Conservation (phyloP, 2,113 vertebrate genomes). For the Dromiciops gliroides region DNA sequence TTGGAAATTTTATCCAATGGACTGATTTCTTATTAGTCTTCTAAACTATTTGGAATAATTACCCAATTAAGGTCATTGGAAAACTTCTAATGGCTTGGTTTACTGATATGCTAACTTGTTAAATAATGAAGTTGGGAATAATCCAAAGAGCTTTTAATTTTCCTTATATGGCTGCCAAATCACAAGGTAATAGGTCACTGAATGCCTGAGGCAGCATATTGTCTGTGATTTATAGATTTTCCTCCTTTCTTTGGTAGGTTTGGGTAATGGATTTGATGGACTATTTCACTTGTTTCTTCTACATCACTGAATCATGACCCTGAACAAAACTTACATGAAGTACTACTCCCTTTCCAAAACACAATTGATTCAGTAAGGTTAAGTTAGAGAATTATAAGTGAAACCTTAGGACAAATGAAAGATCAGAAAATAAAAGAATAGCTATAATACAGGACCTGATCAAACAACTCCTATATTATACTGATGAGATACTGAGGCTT, state of each 20-base stretch:
- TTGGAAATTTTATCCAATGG: slow-evolving; percentile 54
- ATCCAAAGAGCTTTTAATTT: slow-evolving; percentile 80
- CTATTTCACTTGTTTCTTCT: slow-evolving; percentile 60
- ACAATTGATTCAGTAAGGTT: slow-evolving; percentile 23
- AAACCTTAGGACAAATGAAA: neutral
- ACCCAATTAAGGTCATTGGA: slow-evolving; percentile 68
- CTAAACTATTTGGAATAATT: slow-evolving; percentile 75
- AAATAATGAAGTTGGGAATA: slow-evolving; percentile 76
- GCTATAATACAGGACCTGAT: neutral
- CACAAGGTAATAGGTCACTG: slow-evolving; percentile 77
- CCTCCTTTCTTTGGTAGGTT: slow-evolving; percentile 61
- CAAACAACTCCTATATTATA: neutral
- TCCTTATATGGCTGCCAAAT: slow-evolving; percentile 73
- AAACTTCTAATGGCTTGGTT: slow-evolving; percentile 62
- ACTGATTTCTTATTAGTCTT: slow-evolving; percentile 74
- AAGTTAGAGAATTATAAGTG: neutral
- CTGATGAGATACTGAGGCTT: neutral
- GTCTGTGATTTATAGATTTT: slow-evolving; percentile 55
- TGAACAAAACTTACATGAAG: slow-evolving; percentile 64
- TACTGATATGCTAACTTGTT: slow-evolving; percentile 74
- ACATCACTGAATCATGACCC: slow-evolving; percentile 64
- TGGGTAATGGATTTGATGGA: slow-evolving; percentile 61
- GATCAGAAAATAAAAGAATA: neutral
- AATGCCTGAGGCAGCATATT: slow-evolving; percentile 67
- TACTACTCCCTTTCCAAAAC: slow-evolving; percentile 52